phyloP scores from a whole-genome alignment of 2,888 invertebrate genomes.

The Fragum fragum region DNA sequence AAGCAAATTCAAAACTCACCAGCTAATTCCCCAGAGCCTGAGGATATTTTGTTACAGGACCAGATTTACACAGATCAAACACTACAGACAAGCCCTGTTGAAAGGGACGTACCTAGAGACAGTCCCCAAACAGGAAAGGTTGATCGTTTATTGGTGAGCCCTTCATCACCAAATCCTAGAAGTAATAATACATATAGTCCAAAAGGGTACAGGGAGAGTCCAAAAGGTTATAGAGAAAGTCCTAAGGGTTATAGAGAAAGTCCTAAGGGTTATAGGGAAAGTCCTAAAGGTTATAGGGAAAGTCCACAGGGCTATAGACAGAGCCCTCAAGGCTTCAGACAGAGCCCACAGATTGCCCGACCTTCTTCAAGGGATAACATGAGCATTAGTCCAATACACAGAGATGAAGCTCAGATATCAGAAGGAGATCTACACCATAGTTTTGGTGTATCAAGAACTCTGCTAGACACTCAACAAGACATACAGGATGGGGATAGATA shows the following conservation, averaged over 20 bases:
- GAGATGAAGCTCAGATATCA: slow-evolving; percentile 59
- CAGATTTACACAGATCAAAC: slow-evolving; percentile 22
- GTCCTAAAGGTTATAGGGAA: slow-evolving; percentile 21
- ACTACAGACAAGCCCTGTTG: not conserved
- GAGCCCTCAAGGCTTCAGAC: slow-evolving; percentile 29
- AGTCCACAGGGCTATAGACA: slow-evolving; percentile 39
- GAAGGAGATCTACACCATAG: slow-evolving; percentile 49
- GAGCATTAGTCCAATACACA: slow-evolving; percentile 59
- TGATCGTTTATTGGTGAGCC: slow-evolving; percentile 52
- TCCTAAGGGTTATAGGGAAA: slow-evolving; percentile 35
- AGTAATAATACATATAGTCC: slow-evolving; percentile 34
- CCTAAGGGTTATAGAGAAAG: slow-evolving; percentile 24
- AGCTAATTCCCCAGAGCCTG: slow-evolving; percentile 46
- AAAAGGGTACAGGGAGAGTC: slow-evolving; percentile 31
- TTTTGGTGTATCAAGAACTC: not conserved
- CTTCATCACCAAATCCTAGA: slow-evolving; percentile 28
- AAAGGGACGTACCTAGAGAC: slow-evolving; percentile 1
- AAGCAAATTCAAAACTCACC: slow-evolving; percentile 57
- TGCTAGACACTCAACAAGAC: slow-evolving; percentile 18
- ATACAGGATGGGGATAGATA: slow-evolving; percentile 43
- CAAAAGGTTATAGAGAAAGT: slow-evolving; percentile 28
- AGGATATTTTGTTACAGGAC: slow-evolving; percentile 34
- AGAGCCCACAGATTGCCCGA: slow-evolving; percentile 28
- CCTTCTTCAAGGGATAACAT: slow-evolving; percentile 57
- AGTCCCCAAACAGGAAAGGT: slow-evolving; percentile 1